Conservation (phyloP, 2,113 vertebrate genomes). For the Rafetus swinhoei region DNA sequence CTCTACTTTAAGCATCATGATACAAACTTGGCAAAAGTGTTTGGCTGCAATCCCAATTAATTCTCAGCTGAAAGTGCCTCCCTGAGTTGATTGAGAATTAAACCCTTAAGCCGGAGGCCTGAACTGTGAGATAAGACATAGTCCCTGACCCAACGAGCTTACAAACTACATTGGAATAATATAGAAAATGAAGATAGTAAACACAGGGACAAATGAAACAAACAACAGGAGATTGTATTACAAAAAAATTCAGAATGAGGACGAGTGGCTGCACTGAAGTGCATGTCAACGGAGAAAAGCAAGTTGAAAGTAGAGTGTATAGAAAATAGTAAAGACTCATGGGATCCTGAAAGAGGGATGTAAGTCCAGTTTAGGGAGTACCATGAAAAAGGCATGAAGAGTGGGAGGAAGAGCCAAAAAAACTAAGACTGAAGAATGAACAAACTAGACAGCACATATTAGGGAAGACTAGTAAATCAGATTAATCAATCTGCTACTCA, state of each 20-base stretch:
- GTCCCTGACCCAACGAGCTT: not conserved
- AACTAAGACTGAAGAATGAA: not conserved
- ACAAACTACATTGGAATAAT: not conserved
- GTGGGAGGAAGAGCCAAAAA: too few species aligned
- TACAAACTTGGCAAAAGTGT: not conserved
- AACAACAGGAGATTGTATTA: not conserved
- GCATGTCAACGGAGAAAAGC: accelerated
- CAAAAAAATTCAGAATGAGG: not conserved
- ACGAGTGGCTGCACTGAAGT: not conserved
- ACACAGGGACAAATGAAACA: not conserved
- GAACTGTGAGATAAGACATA: not conserved
- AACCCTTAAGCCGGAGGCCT: not conserved
- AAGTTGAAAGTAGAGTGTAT: not conserved
- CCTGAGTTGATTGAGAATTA: not conserved
- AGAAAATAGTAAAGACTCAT: not conserved
- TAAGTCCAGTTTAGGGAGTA: accelerated
- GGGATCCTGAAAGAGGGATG: accelerated
- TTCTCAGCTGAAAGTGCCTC: not conserved
- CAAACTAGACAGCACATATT: not conserved
- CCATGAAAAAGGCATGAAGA: not conserved
- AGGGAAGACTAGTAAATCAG: not conserved
- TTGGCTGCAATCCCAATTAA: not conserved
- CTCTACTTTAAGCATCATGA: not conserved
- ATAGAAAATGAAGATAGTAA: not conserved
- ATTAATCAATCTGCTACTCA: slow-evolving; percentile 4